These are phyloP conservation scores for Andrena cerasifolii DNA, from an alignment of 1,140 invertebrate genomes.

Conservation along the genomic window DNA sequence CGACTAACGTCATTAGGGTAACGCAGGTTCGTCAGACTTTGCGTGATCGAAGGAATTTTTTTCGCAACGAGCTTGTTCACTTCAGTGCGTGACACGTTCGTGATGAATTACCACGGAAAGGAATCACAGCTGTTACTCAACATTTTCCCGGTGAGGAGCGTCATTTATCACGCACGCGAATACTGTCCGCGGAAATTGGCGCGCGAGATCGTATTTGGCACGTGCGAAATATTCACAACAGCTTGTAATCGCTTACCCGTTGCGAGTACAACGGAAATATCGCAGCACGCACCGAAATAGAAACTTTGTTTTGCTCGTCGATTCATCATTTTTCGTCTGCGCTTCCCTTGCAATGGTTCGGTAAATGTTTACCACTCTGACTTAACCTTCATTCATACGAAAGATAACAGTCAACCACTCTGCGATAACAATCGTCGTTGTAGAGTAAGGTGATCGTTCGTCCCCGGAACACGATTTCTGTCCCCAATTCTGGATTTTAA, in stretches of 20 bases:
- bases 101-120: conserved; percentile 21
- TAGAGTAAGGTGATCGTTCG: no score
- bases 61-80: not conserved
- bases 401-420: no score
- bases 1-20: conserved; percentile 33
- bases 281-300: not conserved
- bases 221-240: conserved; percentile 9
- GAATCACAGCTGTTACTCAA: not conserved
- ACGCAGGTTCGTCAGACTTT: not conserved
- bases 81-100: not conserved
- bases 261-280: conserved; percentile 9
- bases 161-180: not conserved
- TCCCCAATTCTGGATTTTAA: no score
- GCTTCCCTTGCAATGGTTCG: not conserved
- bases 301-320: not conserved
- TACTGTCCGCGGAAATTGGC: conserved; percentile 6
- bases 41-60: not conserved
- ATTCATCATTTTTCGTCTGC: not conserved
- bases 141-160: not conserved
- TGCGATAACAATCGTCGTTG: not conserved
- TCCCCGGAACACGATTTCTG: no score
- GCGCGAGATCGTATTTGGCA: conserved; percentile 19
- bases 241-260: not conserved
- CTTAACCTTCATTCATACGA: conserved; percentile 3
- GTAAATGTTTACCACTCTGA: not conserved